Percentiles rank a stretch among this genome's conserved stretches.
These are phyloP conservation scores for Columba guinea DNA, from an alignment of 2,797 vertebrate genomes.

Conservation along the genomic window DNA sequence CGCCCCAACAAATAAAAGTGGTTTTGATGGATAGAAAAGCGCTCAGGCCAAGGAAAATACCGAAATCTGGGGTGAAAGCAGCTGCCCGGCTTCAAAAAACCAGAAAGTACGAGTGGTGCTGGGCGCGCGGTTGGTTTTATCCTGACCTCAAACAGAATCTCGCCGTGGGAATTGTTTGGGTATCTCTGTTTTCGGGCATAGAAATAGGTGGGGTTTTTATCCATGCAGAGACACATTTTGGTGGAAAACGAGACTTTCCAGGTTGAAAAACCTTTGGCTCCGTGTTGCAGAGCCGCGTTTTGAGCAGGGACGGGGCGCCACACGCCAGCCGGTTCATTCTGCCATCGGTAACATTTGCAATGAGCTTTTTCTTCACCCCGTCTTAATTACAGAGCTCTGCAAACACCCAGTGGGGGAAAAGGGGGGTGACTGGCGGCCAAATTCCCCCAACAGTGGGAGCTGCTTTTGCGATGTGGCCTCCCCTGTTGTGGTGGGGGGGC, in stretches of 20 bases:
- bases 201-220: background rate
- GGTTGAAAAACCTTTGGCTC: background rate
- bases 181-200: background rate
- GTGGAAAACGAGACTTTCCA: background rate
- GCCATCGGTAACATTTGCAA: background rate
- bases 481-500: rapidly evolving
- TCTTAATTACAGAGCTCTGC: background rate
- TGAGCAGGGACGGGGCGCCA: rapidly evolving
- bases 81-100: background rate
- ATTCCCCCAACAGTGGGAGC: rapidly evolving
- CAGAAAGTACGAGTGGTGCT: background rate
- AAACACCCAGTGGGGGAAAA: rapidly evolving
- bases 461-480: rapidly evolving
- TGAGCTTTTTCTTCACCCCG: rapidly evolving
- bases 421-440: background rate
- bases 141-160: background rate
- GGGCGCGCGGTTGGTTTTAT: background rate
- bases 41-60: background rate
- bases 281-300: rapidly evolving
- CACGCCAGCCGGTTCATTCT: rapidly evolving
- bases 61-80: background rate
- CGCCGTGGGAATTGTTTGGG: background rate
- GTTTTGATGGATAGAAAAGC: background rate
- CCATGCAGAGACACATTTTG: rapidly evolving
- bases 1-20: background rate